Evolutionary conservation across 2,113 vertebrate genomes (phyloP).

Genomic region (Strix aluco): DNA sequence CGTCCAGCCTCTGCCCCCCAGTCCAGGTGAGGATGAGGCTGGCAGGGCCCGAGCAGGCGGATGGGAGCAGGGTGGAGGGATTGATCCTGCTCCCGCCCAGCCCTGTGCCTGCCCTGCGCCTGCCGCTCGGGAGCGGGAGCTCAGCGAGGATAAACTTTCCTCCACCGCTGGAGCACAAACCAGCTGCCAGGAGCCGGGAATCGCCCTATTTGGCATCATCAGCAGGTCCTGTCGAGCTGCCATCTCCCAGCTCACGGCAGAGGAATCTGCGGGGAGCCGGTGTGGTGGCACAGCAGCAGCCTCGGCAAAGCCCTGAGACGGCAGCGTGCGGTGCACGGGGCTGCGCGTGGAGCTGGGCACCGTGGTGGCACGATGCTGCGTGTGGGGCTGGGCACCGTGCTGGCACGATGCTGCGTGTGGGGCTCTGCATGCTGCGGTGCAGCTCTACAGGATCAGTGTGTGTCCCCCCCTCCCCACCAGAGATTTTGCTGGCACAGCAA

Average conservation of each 20-base stretch:
- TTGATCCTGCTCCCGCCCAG: background rate
- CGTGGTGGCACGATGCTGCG: no score
- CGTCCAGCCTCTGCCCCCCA: fast-evolving
- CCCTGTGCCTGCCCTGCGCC: fast-evolving
- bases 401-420: background rate
- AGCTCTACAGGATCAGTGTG: background rate
- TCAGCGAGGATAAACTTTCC: background rate
- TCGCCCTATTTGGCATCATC: background rate
- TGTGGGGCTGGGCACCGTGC: no score
- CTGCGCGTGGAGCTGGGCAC: background rate
- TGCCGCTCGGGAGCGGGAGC: background rate
- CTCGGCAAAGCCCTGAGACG: background rate
- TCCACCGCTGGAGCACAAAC: fast-evolving
- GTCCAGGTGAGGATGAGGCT: background rate
- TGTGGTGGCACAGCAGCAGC: background rate
- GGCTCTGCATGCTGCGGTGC: background rate
- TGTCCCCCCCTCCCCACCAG: background rate
- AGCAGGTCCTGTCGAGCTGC: background rate
- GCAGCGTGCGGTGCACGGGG: fast-evolving
- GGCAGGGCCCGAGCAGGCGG: fast-evolving
- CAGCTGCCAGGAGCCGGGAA: background rate
- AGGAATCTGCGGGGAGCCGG: background rate
- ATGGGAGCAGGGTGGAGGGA: background rate
- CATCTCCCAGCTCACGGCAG: background rate
- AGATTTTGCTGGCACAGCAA: slow-evolving; percentile 35